phyloP scores from a whole-genome alignment of 2,888 invertebrate species.

The Philonicus albiceps region DNA sequence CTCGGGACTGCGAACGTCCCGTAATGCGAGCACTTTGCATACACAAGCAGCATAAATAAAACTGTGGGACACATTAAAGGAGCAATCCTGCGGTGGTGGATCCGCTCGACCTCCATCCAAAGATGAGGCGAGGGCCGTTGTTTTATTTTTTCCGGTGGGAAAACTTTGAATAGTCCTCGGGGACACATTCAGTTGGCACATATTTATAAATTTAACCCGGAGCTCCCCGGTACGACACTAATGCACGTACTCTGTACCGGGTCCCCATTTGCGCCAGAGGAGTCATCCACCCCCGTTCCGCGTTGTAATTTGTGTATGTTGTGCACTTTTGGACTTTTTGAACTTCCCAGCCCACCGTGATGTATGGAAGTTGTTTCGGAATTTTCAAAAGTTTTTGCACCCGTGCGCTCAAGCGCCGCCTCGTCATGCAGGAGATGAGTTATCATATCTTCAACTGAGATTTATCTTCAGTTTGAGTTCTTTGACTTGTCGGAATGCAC shows the following conservation, averaged over 20 bases:
- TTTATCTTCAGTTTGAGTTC: not conserved
- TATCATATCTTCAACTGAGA: constrained; percentile 20
- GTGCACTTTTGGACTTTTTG: constrained; percentile 40
- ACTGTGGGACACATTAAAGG: constrained; percentile 12
- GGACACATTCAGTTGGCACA: constrained; percentile 35
- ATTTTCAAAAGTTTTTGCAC: constrained; percentile 19
- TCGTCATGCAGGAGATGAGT: not conserved
- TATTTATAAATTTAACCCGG: constrained; percentile 37
- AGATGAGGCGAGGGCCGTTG: constrained; percentile 16
- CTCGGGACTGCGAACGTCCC: not conserved
- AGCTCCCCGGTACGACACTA: constrained; percentile 18
- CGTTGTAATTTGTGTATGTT: constrained; percentile 30
- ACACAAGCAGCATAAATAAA: constrained; percentile 34
- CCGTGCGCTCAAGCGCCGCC: not conserved
- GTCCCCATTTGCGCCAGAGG: not conserved
- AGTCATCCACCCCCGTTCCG: not conserved
- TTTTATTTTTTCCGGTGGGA: constrained; percentile 17
- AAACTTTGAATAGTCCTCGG: constrained; percentile 24
- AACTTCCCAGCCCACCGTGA: not conserved
- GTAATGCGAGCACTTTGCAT: constrained; percentile 25
- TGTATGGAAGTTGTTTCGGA: constrained; percentile 32
- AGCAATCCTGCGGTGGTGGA: constrained; percentile 12
- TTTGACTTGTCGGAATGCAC: not conserved
- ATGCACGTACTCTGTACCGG: not conserved
- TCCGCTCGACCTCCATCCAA: not conserved